Evolutionary conservation across 2,797 vertebrate species (phyloP).

Genomic region (Saxicola maurus): DNA sequence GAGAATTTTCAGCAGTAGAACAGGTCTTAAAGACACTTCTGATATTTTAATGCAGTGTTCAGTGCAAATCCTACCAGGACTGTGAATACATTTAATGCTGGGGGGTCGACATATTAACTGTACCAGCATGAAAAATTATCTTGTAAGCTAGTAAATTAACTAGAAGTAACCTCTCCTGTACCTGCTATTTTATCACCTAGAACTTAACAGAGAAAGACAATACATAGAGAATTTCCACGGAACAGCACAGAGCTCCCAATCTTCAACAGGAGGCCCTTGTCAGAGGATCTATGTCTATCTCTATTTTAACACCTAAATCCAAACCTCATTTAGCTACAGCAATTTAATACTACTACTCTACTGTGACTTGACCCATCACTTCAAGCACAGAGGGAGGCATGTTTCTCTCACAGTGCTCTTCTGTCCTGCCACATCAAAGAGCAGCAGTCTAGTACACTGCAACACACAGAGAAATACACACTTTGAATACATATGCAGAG

Average conservation of each 20-base stretch:
- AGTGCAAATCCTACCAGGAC: neutral
- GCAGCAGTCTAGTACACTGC: neutral
- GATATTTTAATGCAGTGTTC: neutral
- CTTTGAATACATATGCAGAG: neutral
- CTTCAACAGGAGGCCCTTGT: neutral
- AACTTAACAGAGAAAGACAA: neutral
- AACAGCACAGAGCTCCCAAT: neutral
- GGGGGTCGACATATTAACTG: neutral
- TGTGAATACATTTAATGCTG: neutral
- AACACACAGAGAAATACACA: neutral
- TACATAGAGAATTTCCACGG: neutral
- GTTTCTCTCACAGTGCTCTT: neutral
- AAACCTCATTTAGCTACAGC: neutral
- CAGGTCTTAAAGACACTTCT: neutral
- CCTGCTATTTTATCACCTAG: neutral
- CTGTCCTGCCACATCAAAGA: neutral
- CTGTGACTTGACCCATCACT: neutral
- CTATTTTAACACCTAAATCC: neutral
- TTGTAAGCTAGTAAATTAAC: neutral
- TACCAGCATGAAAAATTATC: neutral
- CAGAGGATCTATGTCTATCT: neutral
- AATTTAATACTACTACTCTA: neutral
- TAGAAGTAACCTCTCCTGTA: neutral
- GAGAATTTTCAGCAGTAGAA: neutral
- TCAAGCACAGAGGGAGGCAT: neutral